phyloP scores from a whole-genome alignment of 2,888 invertebrate species.

The Dendrolimus pini region DNA sequence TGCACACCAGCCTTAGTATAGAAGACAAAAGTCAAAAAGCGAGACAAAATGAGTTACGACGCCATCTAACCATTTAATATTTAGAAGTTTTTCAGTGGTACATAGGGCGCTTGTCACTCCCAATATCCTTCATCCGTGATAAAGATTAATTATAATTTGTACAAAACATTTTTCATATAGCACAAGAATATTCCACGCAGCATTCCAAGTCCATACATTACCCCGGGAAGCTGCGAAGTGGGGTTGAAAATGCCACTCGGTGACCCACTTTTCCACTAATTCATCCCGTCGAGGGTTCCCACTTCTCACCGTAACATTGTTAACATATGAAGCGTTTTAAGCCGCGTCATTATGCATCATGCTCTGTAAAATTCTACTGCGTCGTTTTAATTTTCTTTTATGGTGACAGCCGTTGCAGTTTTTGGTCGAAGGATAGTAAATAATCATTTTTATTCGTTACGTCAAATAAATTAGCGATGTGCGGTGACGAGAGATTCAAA shows the following conservation, averaged over 20 bases:
- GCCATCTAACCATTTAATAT: too few relatives aligned
- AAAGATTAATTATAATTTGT: not conserved
- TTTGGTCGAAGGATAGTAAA: too few relatives aligned
- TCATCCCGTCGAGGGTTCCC: conserved; percentile 25
- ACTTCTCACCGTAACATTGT: conserved; percentile 21
- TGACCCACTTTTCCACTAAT: conserved; percentile 62
- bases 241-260: conserved; percentile 12
- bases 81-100: too few relatives aligned
- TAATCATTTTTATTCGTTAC: too few relatives aligned
- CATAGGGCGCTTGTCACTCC: too few relatives aligned
- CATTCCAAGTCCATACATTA: not conserved
- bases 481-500: too few relatives aligned
- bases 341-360: conserved; percentile 9
- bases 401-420: not conserved
- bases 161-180: not conserved
- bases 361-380: not conserved
- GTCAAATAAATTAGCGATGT: too few relatives aligned
- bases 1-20: too few relatives aligned
- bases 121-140: too few relatives aligned
- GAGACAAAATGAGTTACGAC: too few relatives aligned
- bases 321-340: conserved; percentile 37
- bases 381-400: not conserved
- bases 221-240: conserved; percentile 1
- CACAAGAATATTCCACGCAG: not conserved
- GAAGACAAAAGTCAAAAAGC: too few relatives aligned